Evolutionary conservation across 30 jellyfish, hydroid and myxozoan genomes (phyloP).

Genomic region (Pseudorhiza aurosa): DNA sequence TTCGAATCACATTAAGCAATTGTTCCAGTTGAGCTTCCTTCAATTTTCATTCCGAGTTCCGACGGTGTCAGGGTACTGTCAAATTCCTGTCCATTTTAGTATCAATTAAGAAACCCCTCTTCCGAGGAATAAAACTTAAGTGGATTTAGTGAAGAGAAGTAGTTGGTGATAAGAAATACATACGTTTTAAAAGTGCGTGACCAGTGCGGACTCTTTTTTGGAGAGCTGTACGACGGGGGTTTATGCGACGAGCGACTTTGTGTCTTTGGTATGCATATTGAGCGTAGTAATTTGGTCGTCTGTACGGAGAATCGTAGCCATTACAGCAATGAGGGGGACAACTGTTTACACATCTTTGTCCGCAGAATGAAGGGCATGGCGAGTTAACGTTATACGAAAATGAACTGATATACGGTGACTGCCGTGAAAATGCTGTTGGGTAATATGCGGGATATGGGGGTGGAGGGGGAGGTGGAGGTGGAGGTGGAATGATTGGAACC

Average conservation of each 20-base stretch:
- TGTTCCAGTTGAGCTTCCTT: too few species aligned
- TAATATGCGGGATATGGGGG: neutral
- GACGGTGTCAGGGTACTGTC: too few species aligned
- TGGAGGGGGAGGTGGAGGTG: slow-evolving; percentile 54
- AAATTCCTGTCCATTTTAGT: too few species aligned
- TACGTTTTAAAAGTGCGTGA: slow-evolving; percentile 62
- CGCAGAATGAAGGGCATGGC: slow-evolving; percentile 60
- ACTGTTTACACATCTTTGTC: slow-evolving; percentile 17
- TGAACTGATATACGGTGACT: slow-evolving; percentile 54
- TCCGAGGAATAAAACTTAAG: too few species aligned
- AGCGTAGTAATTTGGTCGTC: slow-evolving; percentile 4
- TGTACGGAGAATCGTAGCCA: slow-evolving; percentile 23
- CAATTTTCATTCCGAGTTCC: too few species aligned
- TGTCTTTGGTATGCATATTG: slow-evolving; percentile 64
- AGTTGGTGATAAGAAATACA: too few species aligned
- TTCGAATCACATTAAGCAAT: too few species aligned
- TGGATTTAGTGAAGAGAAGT: too few species aligned
- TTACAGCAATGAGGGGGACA: slow-evolving; percentile 78
- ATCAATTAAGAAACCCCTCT: too few species aligned
- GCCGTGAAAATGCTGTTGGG: slow-evolving; percentile 52
- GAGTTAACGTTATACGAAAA: slow-evolving; percentile 46
- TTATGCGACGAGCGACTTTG: slow-evolving; percentile 35
- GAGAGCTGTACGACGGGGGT: neutral
- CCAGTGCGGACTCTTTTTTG: slow-evolving; percentile 26
- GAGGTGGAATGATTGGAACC: slow-evolving; percentile 50